phyloP scores from a whole-genome alignment of 2,888 invertebrate species.

The Sesia bembeciformis region DNA sequence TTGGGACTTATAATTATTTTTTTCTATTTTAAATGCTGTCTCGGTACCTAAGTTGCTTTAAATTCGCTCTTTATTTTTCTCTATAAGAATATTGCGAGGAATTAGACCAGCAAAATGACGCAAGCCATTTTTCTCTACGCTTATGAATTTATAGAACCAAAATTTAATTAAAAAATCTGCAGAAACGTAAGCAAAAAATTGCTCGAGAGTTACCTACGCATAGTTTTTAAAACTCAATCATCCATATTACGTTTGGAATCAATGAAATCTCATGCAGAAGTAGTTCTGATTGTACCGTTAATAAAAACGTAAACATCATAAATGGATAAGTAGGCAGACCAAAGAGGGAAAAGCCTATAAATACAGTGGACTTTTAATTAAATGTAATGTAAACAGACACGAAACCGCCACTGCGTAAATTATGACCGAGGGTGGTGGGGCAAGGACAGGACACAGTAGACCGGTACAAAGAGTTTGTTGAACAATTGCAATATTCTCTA shows the following conservation, averaged over 20 bases:
- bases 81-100: too few species aligned
- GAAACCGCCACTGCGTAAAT: constrained; percentile 28
- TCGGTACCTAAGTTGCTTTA: too few species aligned
- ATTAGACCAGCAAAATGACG: too few species aligned
- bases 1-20: too few species aligned
- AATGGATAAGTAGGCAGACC: background rate
- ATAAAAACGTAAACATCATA: background rate
- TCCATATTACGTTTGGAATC: background rate
- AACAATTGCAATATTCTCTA: background rate
- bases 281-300: background rate
- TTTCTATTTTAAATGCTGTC: too few species aligned
- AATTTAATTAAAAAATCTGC: too few species aligned
- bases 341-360: constrained; percentile 18
- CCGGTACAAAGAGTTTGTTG: background rate
- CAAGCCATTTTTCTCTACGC: too few species aligned
- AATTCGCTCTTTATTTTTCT: too few species aligned
- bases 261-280: constrained; percentile 1
- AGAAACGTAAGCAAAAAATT: too few species aligned
- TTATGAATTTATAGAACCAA: too few species aligned
- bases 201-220: background rate
- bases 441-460: background rate
- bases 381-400: constrained; percentile 48
- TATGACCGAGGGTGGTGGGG: constrained; percentile 23
- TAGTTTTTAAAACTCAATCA: background rate
- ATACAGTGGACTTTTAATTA: constrained; percentile 46